Conservation (phyloP, 2,888 invertebrate genomes). For the Panzeria rudis region DNA sequence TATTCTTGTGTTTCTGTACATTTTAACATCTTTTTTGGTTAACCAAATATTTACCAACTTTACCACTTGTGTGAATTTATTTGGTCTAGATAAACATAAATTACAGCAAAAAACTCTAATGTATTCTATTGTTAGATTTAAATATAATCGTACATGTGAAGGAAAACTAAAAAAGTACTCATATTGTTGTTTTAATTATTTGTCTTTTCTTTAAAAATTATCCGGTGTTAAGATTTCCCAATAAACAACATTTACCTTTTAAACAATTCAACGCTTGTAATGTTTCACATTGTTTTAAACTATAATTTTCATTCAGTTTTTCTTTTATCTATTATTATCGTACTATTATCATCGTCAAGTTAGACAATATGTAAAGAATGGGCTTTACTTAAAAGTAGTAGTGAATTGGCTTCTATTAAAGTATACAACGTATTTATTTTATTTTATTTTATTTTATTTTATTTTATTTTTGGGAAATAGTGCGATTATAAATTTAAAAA, state of each 20-base stretch:
- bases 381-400: too few species aligned
- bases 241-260: slow-evolving; percentile 35
- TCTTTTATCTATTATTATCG: neutral
- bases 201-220: slow-evolving; percentile 30
- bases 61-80: slow-evolving; percentile 44
- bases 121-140: slow-evolving; percentile 60
- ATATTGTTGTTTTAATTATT: slow-evolving; percentile 25
- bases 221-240: slow-evolving; percentile 46
- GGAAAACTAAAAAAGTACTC: neutral
- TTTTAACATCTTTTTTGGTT: slow-evolving; percentile 18
- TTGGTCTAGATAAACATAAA: slow-evolving; percentile 28
- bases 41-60: slow-evolving; percentile 3
- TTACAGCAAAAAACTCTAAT: slow-evolving; percentile 20
- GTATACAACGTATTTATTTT: too few species aligned
- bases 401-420: too few species aligned
- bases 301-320: slow-evolving; percentile 18
- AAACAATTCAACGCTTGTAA: slow-evolving; percentile 40
- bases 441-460: too few species aligned
- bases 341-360: neutral
- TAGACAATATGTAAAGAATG: neutral
- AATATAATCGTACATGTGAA: neutral
- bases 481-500: too few species aligned
- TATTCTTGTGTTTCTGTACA: too few species aligned
- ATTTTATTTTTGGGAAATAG: too few species aligned
- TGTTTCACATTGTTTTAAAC: slow-evolving; percentile 35